These are phyloP conservation scores for Tetranychus urticae DNA, from an alignment of 1,140 invertebrate genomes.

Conservation along the genomic window DNA sequence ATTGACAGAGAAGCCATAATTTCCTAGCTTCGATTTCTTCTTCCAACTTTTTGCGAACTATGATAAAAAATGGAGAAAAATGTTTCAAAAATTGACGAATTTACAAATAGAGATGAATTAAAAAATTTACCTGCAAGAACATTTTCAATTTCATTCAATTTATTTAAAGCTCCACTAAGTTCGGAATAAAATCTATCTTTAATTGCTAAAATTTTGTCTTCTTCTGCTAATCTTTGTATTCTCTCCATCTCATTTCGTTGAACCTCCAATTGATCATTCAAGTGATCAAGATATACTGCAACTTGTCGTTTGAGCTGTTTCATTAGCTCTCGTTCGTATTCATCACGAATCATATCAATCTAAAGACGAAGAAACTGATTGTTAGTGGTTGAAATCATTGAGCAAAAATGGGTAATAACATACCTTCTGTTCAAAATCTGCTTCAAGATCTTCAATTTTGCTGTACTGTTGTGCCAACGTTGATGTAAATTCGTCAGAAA, in stretches of 20 bases:
- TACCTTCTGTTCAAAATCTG: background rate
- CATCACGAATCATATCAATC: constrained; percentile 33
- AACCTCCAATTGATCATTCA: constrained; percentile 36
- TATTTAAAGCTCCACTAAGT: constrained; percentile 49
- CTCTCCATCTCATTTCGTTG: constrained; percentile 43
- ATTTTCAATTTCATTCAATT: constrained; percentile 60
- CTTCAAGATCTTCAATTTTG: background rate
- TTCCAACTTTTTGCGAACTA: constrained; percentile 48
- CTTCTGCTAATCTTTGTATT: constrained; percentile 31
- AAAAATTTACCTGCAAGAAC: constrained; percentile 49
- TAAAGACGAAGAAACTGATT: constrained; percentile 16
- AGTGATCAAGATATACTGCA: constrained; percentile 54
- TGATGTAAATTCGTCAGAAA: background rate
- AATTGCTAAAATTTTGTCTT: constrained; percentile 41
- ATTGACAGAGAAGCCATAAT: constrained; percentile 73
- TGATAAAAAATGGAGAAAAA: constrained; percentile 10
- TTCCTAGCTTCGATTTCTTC: constrained; percentile 53
- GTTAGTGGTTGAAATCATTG: background rate
- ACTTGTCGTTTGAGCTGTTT: constrained; percentile 48
- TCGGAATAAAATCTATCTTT: constrained; percentile 42
- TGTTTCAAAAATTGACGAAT: background rate
- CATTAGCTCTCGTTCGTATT: constrained; percentile 45
- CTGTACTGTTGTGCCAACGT: background rate
- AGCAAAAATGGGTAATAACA: background rate
- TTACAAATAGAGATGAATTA: constrained; percentile 7